Conservation (phyloP, 2,888 invertebrate species). For the Ceratothoa steindachneri region DNA sequence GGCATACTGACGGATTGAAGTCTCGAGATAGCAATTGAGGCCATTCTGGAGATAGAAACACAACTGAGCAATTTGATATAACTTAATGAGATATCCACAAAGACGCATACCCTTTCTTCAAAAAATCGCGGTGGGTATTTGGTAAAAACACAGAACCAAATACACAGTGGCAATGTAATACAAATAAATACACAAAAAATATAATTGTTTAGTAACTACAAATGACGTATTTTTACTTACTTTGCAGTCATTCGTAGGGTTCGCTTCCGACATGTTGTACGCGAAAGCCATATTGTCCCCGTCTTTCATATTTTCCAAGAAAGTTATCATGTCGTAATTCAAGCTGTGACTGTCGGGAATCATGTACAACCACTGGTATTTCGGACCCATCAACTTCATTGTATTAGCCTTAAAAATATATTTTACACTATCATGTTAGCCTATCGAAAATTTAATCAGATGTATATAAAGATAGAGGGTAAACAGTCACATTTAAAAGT, state of each 20-base stretch:
- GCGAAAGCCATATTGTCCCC: slow-evolving; percentile 48
- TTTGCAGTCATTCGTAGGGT: slow-evolving; percentile 21
- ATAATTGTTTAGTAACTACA: background rate
- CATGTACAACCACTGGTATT: slow-evolving; percentile 46
- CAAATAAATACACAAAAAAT: background rate
- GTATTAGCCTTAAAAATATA: slow-evolving; percentile 30
- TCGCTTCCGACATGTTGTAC: slow-evolving; percentile 41
- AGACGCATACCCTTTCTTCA: too few species aligned
- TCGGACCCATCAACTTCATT: slow-evolving; percentile 27
- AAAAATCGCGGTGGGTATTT: too few species aligned
- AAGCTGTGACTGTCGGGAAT: slow-evolving; percentile 37
- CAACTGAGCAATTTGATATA: too few species aligned
- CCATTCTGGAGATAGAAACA: background rate
- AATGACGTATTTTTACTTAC: slow-evolving; percentile 23
- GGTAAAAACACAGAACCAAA: too few species aligned
- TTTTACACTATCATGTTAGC: background rate
- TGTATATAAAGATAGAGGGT: background rate
- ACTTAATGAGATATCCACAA: too few species aligned
- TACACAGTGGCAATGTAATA: too few species aligned
- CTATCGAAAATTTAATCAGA: background rate
- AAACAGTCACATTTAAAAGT: background rate
- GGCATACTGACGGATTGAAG: slow-evolving; percentile 9
- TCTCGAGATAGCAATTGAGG: background rate
- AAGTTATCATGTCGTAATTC: slow-evolving; percentile 37
- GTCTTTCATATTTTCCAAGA: slow-evolving; percentile 38